These are phyloP conservation scores for Elgaria multicarinata DNA, from an alignment of 2,113 vertebrate species.

Conservation along the genomic window DNA sequence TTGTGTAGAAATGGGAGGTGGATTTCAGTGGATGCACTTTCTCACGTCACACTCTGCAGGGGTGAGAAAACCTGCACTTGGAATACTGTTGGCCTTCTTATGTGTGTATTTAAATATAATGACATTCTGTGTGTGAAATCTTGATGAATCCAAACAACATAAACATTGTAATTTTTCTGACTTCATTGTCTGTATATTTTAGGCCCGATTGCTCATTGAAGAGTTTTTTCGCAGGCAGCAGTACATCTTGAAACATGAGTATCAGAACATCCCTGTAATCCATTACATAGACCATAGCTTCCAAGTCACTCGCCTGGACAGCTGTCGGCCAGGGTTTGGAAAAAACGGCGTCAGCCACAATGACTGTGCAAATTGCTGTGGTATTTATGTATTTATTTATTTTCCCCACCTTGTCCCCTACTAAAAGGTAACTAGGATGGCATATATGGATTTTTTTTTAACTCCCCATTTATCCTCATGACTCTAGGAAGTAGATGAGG, in stretches of 20 bases:
- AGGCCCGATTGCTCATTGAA: slow-evolving; percentile 72
- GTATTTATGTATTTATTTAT: slow-evolving; percentile 62
- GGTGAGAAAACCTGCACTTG: too few species aligned
- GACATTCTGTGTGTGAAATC: background rate
- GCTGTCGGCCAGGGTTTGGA: slow-evolving; percentile 79
- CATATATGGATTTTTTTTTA: background rate
- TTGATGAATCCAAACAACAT: background rate
- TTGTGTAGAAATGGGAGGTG: background rate
- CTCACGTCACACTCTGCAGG: background rate
- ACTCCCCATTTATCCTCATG: background rate
- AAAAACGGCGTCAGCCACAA: slow-evolving; percentile 71
- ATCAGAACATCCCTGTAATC: slow-evolving; percentile 52
- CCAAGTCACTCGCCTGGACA: slow-evolving; percentile 69
- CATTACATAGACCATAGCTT: slow-evolving; percentile 76
- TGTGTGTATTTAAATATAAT: fast-evolving
- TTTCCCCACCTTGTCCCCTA: too few species aligned
- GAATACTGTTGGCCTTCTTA: too few species aligned
- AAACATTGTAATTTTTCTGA: background rate
- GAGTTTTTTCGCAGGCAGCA: slow-evolving; percentile 72
- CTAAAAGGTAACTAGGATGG: background rate
- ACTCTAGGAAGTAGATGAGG: background rate
- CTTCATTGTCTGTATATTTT: slow-evolving; percentile 26
- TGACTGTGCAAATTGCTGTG: slow-evolving; percentile 75
- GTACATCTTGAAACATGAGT: slow-evolving; percentile 7
- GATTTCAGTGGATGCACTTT: background rate